A percentile compares a stretch with the other conserved stretches of the same genome.
These are phyloP conservation scores for Leptopilina clavipes DNA, from an alignment of 1,140 invertebrate species.

Conservation along the genomic window DNA sequence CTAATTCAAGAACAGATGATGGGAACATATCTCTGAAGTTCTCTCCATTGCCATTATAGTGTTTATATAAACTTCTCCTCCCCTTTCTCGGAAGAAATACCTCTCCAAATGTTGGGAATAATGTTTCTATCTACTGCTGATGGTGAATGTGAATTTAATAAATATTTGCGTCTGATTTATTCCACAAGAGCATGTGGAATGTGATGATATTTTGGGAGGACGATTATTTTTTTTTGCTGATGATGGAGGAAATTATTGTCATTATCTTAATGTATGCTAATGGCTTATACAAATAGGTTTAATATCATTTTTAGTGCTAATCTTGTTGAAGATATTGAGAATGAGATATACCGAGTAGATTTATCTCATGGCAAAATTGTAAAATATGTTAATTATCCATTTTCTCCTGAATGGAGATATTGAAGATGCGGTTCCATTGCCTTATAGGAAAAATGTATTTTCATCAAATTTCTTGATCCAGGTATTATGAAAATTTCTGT, in stretches of 20 bases:
- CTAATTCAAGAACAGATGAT: constrained; percentile 27
- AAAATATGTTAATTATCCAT: no score
- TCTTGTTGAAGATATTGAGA: background rate
- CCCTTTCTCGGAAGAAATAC: constrained; percentile 1
- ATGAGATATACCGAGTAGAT: background rate
- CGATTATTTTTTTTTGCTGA: background rate
- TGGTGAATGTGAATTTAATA: background rate
- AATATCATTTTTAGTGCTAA: background rate
- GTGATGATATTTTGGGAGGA: background rate
- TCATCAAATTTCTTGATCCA: no score
- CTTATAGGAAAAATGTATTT: no score
- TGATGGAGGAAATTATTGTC: background rate
- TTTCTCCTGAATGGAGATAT: no score
- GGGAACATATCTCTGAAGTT: constrained; percentile 24
- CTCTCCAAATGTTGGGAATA: background rate
- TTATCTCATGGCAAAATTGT: background rate
- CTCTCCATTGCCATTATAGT: background rate
- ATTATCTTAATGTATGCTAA: background rate
- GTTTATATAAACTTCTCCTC: constrained; percentile 28
- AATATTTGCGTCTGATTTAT: constrained; percentile 9
- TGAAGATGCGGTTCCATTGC: no score
- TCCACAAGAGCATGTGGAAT: background rate
- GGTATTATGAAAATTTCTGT: no score
- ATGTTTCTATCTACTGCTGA: constrained; percentile 22
- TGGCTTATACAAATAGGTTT: background rate